phyloP scores from a whole-genome alignment of 2,797 vertebrate genomes.

The Mormyrus hasselquistii region DNA sequence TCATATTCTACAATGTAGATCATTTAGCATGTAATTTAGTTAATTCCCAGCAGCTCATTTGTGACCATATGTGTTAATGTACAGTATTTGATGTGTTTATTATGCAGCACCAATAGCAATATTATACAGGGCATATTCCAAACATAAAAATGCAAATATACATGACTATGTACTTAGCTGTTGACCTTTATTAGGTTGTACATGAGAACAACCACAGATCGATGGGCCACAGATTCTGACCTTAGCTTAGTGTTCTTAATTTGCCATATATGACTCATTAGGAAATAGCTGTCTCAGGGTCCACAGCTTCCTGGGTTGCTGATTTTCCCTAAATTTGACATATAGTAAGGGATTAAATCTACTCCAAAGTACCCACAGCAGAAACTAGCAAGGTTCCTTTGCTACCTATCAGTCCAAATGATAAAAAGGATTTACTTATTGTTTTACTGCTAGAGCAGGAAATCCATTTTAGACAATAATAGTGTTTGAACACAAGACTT shows the following conservation, averaged over 20 bases:
- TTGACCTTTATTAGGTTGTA: not conserved
- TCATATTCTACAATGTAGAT: not conserved
- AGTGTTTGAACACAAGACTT: not conserved
- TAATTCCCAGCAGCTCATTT: not conserved
- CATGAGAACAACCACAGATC: not conserved
- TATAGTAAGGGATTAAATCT: not conserved
- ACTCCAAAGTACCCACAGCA: not conserved
- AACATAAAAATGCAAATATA: not conserved
- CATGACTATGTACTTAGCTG: not conserved
- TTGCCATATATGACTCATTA: not conserved
- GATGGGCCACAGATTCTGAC: not conserved
- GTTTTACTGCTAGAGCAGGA: not conserved
- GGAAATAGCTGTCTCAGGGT: not conserved
- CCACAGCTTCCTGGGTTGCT: not conserved
- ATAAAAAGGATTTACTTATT: not conserved
- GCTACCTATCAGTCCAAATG: not conserved
- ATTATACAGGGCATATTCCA: not conserved
- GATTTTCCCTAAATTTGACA: not conserved
- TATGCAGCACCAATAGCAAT: not conserved
- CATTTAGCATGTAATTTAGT: not conserved
- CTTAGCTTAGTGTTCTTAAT: not conserved
- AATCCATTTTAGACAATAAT: not conserved
- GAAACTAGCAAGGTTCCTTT: not conserved
- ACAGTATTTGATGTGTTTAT: conserved; percentile 1
- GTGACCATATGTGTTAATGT: not conserved